Base-by-base conservation (phyloP, 2,888 invertebrate species). In the Stictocephala bisonia region DNA sequence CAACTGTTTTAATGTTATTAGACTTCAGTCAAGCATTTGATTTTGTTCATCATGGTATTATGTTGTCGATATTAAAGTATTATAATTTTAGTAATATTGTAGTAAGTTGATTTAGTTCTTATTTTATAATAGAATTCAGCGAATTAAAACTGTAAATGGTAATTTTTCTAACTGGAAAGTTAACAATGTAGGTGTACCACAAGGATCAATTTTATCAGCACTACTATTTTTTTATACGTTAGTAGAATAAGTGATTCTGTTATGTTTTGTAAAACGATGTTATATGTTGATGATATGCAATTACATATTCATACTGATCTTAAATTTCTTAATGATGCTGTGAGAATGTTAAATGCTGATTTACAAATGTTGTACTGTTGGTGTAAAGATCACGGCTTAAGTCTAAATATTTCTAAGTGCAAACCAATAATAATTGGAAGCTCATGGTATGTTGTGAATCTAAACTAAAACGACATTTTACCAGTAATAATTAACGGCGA, bases 381-480 rank as follows among this genome's bases (percentile, higher is more conserved):
- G 56, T 56, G 56, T 31, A 56, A 1, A n/a, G 56, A 56, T 29
- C 56, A 56, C 31, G 56, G 29, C 1, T 29, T 56, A n/a, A 22
- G 13, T 29, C 20, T 15, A 56, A 56, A 56, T 29, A 56, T 29
- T 56, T 13, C 15, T 29, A 56, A 56, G 31, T 29, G 29, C 20
- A 56, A 56, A 15, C 27, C 29, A 56, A 56, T 56, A n/a, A 29
- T 56, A 13, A 29, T 56, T 26, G 56, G 56, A 53, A 26, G n/a
- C 15, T 53, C 53, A n/a, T n/a, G n/a, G n/a, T n/a, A n/a, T n/a
- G n/a, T n/a, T n/a, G n/a, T n/a, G n/a, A n/a, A n/a, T 15, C 15
- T 53, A 11, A n/a, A 53, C 26, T n/a, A 26, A 26, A 27, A 53
- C 13, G 26, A 53, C 13, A 13, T 22, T 26, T n/a, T 26, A 22